Conservation (phyloP, 2,888 invertebrate species). For the Drosophila paracracens region DNA sequence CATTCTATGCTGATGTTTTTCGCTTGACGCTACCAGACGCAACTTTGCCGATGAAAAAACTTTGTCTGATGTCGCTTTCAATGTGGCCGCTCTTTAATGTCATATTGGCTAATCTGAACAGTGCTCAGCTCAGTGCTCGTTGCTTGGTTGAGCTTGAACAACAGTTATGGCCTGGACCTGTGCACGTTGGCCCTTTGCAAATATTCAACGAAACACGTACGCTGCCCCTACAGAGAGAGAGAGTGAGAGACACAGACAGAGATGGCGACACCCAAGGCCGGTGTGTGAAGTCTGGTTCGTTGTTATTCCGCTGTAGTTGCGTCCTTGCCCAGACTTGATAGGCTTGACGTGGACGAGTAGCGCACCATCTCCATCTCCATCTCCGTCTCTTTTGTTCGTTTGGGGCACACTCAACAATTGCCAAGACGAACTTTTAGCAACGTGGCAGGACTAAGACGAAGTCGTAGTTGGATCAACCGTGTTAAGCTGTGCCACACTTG, state of each 20-base stretch:
- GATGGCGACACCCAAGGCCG: constrained; percentile 17
- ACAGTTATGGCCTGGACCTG: background rate
- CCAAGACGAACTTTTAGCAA: constrained; percentile 37
- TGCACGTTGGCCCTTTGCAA: constrained; percentile 13
- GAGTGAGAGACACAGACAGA: background rate
- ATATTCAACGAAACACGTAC: constrained; percentile 59
- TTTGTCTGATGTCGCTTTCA: constrained; percentile 32
- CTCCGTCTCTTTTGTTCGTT: background rate
- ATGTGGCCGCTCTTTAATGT: constrained; percentile 39
- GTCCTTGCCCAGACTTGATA: constrained; percentile 51
- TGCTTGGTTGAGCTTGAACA: background rate
- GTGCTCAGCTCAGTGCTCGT: constrained; percentile 8
- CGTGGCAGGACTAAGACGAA: constrained; percentile 17
- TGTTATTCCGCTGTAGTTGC: constrained; percentile 51
- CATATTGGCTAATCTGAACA: constrained; percentile 49
- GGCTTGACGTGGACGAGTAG: constrained; percentile 57
- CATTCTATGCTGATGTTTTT: constrained; percentile 59
- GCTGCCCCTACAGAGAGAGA: background rate
- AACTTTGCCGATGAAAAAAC: constrained; percentile 55
- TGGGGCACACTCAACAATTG: constrained; percentile 38
- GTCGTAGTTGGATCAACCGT: constrained; percentile 24
- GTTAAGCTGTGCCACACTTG: constrained; percentile 34
- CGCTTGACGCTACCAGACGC: constrained; percentile 41
- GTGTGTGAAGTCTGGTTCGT: constrained; percentile 21
- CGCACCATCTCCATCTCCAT: background rate